Evolutionary conservation across 2,797 vertebrate genomes (phyloP), one percentile per base, ranked within the genome.

Genomic region (Tragopan temminckii): DNA sequence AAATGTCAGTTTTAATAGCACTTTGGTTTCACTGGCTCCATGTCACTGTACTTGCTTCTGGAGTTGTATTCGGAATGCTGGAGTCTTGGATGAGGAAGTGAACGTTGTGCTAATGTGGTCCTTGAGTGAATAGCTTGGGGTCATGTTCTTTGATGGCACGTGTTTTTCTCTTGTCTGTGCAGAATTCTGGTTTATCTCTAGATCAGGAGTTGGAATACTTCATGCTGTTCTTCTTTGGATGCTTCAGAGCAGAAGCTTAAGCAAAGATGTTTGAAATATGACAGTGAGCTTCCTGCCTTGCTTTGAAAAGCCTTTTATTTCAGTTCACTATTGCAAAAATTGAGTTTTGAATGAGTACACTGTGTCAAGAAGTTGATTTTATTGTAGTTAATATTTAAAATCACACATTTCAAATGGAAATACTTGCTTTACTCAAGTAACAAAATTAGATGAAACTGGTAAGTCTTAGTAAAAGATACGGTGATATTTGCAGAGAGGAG

Each of bases 361-460:
- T 79, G 43, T 83, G 48, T 67, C 29, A 82, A 86, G 74, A 84
- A 18, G 29, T 38, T 80, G 38, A 25, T 86, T 87, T 88, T 90
- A 50, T 85, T 84, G 27, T 31, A 40, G 36, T 36, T 61, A 88
- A 74, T 76, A 61, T 71, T 81, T 79, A 42, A 86, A 86, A 62
- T 29, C 45, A 31, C 59, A 55, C 7, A 7, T 75, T 46, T 91
- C 45, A 68, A 91, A 83, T 46, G 50, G 83, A 80, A 68, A 12
- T 46, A n/a, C 27, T 52, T 42, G 19, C 70, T 87, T 85, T 67
- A 63, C 40, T 86, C 40, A 50, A 70, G 64, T 40, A 71, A 62
- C 45, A 45, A 81, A 87, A 68, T 64, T 13, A 68, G 64, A 52
- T 59, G 75, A 31, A 81, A 83, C 36, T 77, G 38, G 67, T 91